Base-by-base conservation (phyloP, 2,888 invertebrate genomes). In the Drosophila neoperkinsi region DNA sequence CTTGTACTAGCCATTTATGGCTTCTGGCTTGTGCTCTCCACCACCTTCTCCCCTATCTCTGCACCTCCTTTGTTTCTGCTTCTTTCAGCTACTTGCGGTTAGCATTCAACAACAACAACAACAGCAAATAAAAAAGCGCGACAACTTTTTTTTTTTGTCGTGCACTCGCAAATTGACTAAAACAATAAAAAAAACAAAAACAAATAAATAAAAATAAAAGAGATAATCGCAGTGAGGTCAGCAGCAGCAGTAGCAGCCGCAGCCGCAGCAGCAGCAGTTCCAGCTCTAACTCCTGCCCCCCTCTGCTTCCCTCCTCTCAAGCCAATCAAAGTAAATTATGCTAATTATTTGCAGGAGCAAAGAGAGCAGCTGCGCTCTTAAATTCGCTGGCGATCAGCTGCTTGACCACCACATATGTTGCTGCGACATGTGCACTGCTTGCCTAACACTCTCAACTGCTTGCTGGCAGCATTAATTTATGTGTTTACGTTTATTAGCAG, bases 1-100 rank as follows among this genome's bases (percentile, higher is more conserved):
- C 88, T 87, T 81, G 90, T 86, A 83, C 83, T 87, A 83, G 80
- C 87, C 87, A 85, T 90, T 88, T 87, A 87, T 87, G 87, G 87
- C 87, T 87, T 87, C 90, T 79, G 89, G 71, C 76, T 67, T 52
- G 30, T 51, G 49, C 50, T 33, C 49, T 43, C 43, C 59, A 11
- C 6, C 16, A 16, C 3, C 36, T 51, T 36, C 18, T 59, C 21
- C 13, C 21, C n/a, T 16, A 13, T 21, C 52, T 16, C 9, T 46
- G 2, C 25, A 50, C 28, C 34, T 34, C 52, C 43, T 46, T 51
- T n/a, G 38, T 34, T 11, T 46, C 52, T 56, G 53, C 52, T 62
- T 11, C 28, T 28, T 38, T 31, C 21, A 16, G 41, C 43, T 43
- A 43, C 38, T 72, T 85, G 88, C 80, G 88, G 85, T 85, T 89